A percentile compares a stretch with the other conserved stretches of the same genome.
Conservation (phyloP, 64 coral and sea anemone species). For the Porites lutea region DNA sequence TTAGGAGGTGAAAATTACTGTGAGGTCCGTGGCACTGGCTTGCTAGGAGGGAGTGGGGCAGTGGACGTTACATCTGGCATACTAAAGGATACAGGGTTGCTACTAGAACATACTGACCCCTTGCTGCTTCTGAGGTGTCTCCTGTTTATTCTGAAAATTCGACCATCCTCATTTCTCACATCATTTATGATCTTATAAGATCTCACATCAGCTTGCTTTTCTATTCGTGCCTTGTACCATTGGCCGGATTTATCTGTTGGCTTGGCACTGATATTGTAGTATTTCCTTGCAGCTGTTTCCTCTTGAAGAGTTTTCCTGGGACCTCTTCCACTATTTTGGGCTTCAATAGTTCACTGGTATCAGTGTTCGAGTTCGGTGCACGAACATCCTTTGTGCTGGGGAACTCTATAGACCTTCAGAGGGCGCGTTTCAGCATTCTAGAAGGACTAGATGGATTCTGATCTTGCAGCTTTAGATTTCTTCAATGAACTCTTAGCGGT, state of each 20-base stretch:
- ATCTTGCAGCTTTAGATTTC: not conserved
- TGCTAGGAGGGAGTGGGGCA: too few species aligned
- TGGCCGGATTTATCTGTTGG: not conserved
- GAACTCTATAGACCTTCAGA: slow-evolving; percentile 40
- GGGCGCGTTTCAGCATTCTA: slow-evolving; percentile 47
- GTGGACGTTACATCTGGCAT: too few species aligned
- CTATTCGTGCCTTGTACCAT: slow-evolving; percentile 41
- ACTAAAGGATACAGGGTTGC: too few species aligned
- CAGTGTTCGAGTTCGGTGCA: slow-evolving; percentile 51
- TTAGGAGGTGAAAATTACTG: too few species aligned
- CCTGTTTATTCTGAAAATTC: slow-evolving; percentile 44
- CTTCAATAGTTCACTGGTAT: slow-evolving; percentile 41
- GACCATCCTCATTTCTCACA: slow-evolving; percentile 49
- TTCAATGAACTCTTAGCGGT: slow-evolving; percentile 3
- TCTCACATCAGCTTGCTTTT: slow-evolving; percentile 60
- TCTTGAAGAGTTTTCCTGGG: not conserved
- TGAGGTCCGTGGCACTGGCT: too few species aligned
- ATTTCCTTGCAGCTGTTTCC: slow-evolving; percentile 1
- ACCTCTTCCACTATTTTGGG: too few species aligned
- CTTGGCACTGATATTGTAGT: slow-evolving; percentile 28
- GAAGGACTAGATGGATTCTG: not conserved
- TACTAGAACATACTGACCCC: too few species aligned
- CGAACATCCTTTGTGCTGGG: slow-evolving; percentile 54
- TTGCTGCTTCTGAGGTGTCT: slow-evolving; percentile 9
- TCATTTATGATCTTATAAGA: too few species aligned